Evolutionary conservation across 2,797 vertebrate species (phyloP).

Genomic region (Sebastes iracundus): DNA sequence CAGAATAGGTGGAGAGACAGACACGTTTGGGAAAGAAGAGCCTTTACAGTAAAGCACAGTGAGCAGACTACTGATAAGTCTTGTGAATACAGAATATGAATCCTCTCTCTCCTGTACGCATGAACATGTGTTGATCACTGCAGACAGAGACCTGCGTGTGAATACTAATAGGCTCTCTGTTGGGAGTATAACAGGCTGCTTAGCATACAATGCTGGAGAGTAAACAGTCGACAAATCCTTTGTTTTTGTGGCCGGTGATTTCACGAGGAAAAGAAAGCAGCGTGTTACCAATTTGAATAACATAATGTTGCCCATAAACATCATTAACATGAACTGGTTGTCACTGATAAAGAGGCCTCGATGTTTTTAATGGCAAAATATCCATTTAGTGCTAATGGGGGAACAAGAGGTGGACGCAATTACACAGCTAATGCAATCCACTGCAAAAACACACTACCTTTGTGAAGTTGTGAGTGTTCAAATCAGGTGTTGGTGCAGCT

Average conservation of each 20-base stretch:
- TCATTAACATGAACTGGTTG: not conserved
- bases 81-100: slow-evolving; percentile 35
- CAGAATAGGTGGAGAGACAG: slow-evolving; percentile 1
- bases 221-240: slow-evolving; percentile 24
- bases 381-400: not conserved
- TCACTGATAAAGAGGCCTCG: not conserved
- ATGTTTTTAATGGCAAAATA: not conserved
- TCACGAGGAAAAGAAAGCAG: slow-evolving; percentile 21
- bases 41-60: slow-evolving; percentile 21
- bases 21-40: slow-evolving; percentile 2
- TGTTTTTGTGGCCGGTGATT: slow-evolving; percentile 10
- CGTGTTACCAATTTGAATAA: not conserved
- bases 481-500: not conserved
- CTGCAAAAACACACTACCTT: not conserved
- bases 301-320: slow-evolving; percentile 5
- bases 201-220: slow-evolving; percentile 46
- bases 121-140: slow-evolving; percentile 64
- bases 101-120: slow-evolving; percentile 22
- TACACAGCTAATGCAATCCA: not conserved
- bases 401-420: not conserved
- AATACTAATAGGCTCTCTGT: slow-evolving; percentile 64
- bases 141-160: slow-evolving; percentile 57
- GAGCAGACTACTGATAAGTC: slow-evolving; percentile 57
- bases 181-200: slow-evolving; percentile 36
- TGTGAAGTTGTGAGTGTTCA: not conserved